A percentile compares a stretch with the other conserved stretches of the same genome.
These are phyloP conservation scores for Xestia sexstrigata DNA, from an alignment of 2,888 invertebrate genomes.

Conservation along the genomic window DNA sequence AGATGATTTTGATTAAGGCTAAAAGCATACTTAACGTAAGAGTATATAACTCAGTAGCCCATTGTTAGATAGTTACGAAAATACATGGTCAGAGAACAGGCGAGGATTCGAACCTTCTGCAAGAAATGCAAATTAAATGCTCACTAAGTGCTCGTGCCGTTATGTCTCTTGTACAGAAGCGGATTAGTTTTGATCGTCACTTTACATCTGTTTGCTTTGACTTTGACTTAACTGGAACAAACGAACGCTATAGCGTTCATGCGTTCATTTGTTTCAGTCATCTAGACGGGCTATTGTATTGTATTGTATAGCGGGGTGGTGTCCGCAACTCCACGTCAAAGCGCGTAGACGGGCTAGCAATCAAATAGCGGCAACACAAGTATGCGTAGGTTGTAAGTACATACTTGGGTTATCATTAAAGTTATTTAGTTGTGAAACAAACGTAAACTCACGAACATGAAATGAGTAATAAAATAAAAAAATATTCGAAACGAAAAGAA, in stretches of 20 bases:
- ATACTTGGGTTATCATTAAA: background rate
- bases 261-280: constrained; percentile 4
- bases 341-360: no score
- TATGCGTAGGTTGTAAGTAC: background rate
- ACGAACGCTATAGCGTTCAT: background rate
- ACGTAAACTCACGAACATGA: background rate
- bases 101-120: constrained; percentile 20
- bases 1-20: background rate
- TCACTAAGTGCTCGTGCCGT: constrained; percentile 48
- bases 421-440: background rate
- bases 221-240: no score
- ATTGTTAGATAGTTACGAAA: constrained; percentile 30
- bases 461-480: background rate
- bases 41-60: background rate
- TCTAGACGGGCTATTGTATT: background rate
- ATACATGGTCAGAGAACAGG: constrained; percentile 25
- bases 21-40: background rate
- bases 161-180: constrained; percentile 36
- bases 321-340: no score
- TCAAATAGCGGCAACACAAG: background rate
- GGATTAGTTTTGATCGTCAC: constrained; percentile 50
- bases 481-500: background rate
- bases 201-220: constrained; percentile 28
- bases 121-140: constrained; percentile 43
- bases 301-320: no score